Base-by-base conservation (phyloP, 2,113 vertebrate genomes). In the Lepisosteus oculatus region DNA sequence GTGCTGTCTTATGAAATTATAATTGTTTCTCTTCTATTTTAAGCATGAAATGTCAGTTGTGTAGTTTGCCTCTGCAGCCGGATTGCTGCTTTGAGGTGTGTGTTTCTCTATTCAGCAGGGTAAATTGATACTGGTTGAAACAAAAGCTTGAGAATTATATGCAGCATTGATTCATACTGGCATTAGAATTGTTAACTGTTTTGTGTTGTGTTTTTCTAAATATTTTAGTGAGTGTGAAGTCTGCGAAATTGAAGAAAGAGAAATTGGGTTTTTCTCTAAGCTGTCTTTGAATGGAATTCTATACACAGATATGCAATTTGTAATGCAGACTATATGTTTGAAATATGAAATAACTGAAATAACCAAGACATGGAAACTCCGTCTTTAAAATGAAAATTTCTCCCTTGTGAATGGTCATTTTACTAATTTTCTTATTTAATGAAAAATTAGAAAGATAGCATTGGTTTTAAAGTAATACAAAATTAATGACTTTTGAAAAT, bases 11-110 rank as follows among this genome's bases (percentile, higher is more conserved):
- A 42, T 71, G 64, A 71, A 61, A 67, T 41, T 66, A 54, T 70
- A 68, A 66, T 54, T 67, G 61, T 43, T 56, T 66, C 15, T 68
- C 84, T 74, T 84, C 79, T 85, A 78, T 72, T 61, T 74, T 81
- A 81, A 66, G 61, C 59, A 68, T 41, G n/a, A 61, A 82, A 17
- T 62, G 41, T 43, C 63, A 15, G 47, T 66, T 12, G 51, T 66
- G 54, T 43, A 55, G 61, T 74, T 43, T 54, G 45, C 15, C 11
- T 55, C 72, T 69, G 72, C 13, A 12, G 55, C 41, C 64, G 45
- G 54, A 54, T 43, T 68, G 72, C 29, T 62, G n/a, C 29, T 63
- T 69, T 69, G 47, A 74, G 17, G 42, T 69, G 72, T 55, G 78
- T 55, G 74, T 65, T 45, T 62, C 68, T 61, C 75, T 75, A 74